Base-by-base conservation (phyloP, 2,113 vertebrate genomes). In the Genyomyrus donnyi region DNA sequence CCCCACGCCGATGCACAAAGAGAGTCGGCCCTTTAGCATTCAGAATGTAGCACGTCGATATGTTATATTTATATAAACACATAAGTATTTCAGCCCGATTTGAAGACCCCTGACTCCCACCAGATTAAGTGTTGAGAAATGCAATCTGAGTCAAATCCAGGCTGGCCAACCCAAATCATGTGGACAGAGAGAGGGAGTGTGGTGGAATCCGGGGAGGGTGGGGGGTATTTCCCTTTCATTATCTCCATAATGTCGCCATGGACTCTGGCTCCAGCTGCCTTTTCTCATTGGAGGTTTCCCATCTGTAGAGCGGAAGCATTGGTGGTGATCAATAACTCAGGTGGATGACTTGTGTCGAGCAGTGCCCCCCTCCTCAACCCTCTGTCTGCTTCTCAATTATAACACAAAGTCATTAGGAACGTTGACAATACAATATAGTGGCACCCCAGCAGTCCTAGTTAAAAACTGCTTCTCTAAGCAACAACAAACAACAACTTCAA, bases 401-500 rank as follows among this genome's bases (percentile, higher is more conserved):
- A 90, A 91, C 89, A 92, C 91, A 92, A 92, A 94, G 94, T 95
- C 94, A 95, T 96, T 95, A 95, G 93, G 92, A 93, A 91, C 91
- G 91, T 94, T 93, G 94, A 94, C 95, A 95, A 93, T 93, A 94
- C 93, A 93, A 95, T 94, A 95, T 92, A 93, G 93, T 90, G 91
- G 4, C 77, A 91, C 89, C 92, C 91, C 93, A 91, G 92, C 95
- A 91, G 46, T 91, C 91, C 91, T 91, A 91, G 85, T 95, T 94
- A 93, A 94, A 96, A 94, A 92, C 91, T 95, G 95, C 89, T 92
- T 93, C 91, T 93, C 89, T 95, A 94, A 94, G 86, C 93, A 95
- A 95, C 91, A 94, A 88, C 93, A 94, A 95, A 94, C 91, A 94
- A 94, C 94, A 96, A 94, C 94, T 94, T 95, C 94, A 95, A 95